phyloP scores from a whole-genome alignment of 2,888 invertebrate genomes.

The Melieria crassipennis region DNA sequence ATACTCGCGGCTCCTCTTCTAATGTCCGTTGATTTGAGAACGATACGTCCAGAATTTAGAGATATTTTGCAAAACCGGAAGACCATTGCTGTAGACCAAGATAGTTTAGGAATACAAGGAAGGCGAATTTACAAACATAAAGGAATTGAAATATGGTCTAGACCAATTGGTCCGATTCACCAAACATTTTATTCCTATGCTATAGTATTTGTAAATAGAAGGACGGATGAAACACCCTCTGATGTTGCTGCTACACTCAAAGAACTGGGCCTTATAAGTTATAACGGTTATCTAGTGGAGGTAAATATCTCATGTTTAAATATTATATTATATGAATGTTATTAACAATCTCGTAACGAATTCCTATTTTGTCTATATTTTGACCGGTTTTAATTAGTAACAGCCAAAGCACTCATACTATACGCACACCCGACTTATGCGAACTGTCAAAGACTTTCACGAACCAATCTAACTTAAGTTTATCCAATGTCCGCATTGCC shows the following conservation, averaged over 20 bases:
- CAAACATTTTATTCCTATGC: constrained; percentile 90
- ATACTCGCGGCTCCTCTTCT: constrained; percentile 94
- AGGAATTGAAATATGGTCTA: constrained; percentile 94
- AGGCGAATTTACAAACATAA: constrained; percentile 92
- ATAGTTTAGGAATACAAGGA: constrained; percentile 91
- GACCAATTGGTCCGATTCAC: constrained; percentile 85
- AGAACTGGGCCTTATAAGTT: constrained; percentile 83
- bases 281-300: constrained; percentile 85
- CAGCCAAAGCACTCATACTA: too few relatives aligned
- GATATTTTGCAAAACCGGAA: constrained; percentile 92
- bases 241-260: constrained; percentile 83
- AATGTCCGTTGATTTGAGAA: constrained; percentile 94
- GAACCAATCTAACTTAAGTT: too few relatives aligned
- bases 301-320: constrained; percentile 64
- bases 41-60: constrained; percentile 88
- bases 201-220: constrained; percentile 86
- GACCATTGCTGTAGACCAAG: constrained; percentile 94
- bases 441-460: too few relatives aligned
- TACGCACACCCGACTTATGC: too few relatives aligned
- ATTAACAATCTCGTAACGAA: background rate
- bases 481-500: too few relatives aligned
- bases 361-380: background rate
- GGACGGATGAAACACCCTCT: constrained; percentile 91
- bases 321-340: background rate
- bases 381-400: background rate